phyloP scores from a whole-genome alignment of 2,888 invertebrate species.

The Philopedon plagiatum region DNA sequence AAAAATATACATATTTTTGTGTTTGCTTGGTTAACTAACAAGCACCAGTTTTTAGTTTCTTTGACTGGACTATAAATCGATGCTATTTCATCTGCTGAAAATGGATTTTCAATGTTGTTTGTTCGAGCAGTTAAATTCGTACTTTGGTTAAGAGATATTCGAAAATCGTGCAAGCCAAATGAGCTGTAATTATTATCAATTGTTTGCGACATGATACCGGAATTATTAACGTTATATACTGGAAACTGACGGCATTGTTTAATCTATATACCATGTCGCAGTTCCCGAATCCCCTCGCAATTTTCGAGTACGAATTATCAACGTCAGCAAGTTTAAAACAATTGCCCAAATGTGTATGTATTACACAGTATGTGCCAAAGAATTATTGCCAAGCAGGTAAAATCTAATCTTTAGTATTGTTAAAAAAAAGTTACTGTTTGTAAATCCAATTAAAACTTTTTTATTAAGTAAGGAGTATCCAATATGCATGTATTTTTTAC shows the following conservation, averaged over 20 bases:
- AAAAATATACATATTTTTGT: too few species aligned
- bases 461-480: too few species aligned
- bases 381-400: too few species aligned
- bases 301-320: conserved; percentile 7
- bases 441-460: too few species aligned
- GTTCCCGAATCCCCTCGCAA: background rate
- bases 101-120: conserved; percentile 49
- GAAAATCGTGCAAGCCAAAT: conserved; percentile 50
- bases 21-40: too few species aligned
- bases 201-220: conserved; percentile 29
- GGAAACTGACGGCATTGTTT: conserved; percentile 30
- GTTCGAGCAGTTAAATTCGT: conserved; percentile 40
- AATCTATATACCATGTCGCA: conserved; percentile 21
- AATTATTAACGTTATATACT: conserved; percentile 24
- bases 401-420: too few species aligned
- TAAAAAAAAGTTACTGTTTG: too few species aligned
- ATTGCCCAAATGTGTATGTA: too few species aligned
- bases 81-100: conserved; percentile 31
- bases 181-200: conserved; percentile 49
- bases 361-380: too few species aligned
- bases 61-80: too few species aligned
- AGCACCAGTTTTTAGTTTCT: too few species aligned
- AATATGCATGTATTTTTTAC: too few species aligned
- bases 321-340: conserved; percentile 5
- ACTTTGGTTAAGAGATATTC: conserved; percentile 46